These are phyloP conservation scores for Miniopterus natalensis DNA, from an alignment of 2,113 vertebrate genomes.

Conservation along the genomic window DNA sequence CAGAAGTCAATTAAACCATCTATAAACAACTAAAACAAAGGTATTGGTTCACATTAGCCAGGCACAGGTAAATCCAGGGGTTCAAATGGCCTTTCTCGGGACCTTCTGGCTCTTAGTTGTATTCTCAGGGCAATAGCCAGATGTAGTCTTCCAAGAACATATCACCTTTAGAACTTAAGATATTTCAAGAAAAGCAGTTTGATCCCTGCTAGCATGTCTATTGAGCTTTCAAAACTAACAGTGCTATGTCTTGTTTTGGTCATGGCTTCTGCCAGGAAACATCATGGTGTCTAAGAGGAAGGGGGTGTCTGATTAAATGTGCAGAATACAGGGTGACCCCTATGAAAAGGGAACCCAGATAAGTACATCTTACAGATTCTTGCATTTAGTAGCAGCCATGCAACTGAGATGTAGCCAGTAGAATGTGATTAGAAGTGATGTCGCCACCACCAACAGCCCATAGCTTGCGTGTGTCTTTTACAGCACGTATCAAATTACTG, in stretches of 20 bases:
- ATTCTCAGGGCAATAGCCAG: not conserved
- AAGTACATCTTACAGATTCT: not conserved
- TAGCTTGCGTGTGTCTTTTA: not conserved
- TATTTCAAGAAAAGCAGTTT: not conserved
- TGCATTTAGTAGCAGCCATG: not conserved
- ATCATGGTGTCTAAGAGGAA: not conserved
- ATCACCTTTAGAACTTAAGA: not conserved
- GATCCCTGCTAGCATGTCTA: not conserved
- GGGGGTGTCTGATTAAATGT: not conserved
- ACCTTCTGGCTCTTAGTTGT: not conserved
- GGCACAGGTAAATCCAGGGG: not conserved
- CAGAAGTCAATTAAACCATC: not conserved
- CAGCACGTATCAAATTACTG: not conserved
- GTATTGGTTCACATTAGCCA: not conserved
- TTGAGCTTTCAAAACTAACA: not conserved
- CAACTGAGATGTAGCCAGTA: not conserved
- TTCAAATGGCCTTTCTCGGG: not conserved
- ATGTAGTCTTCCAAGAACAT: not conserved
- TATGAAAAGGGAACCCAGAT: not conserved
- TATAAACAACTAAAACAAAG: not conserved
- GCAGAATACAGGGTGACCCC: not conserved
- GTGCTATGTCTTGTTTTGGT: not conserved
- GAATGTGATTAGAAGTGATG: not conserved
- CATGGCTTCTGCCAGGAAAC: not conserved
- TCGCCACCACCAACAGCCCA: accelerated